These are phyloP conservation scores for Lasioglossum figueresi DNA, from an alignment of 2,888 invertebrate genomes.

Conservation along the genomic window DNA sequence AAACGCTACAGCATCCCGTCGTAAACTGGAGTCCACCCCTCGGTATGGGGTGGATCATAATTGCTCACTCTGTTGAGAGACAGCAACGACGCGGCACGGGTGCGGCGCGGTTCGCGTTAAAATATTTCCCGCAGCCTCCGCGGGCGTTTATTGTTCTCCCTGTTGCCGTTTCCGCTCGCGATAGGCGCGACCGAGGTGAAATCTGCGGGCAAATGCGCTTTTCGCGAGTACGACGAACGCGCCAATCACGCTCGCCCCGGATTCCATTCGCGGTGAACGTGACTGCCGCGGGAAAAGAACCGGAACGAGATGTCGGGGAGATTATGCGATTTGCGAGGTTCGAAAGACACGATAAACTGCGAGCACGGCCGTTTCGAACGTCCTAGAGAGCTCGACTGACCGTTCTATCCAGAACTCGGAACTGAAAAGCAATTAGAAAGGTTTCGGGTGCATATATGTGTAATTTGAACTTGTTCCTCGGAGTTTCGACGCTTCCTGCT, in stretches of 20 bases:
- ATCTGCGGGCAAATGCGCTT: constrained; percentile 59
- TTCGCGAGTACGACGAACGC: constrained; percentile 52
- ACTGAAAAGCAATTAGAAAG: constrained; percentile 13
- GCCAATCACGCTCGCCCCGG: constrained; percentile 59
- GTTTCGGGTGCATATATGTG: constrained; percentile 18
- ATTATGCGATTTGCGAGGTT: constrained; percentile 59
- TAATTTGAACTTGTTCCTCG: constrained; percentile 11
- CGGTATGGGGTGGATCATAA: constrained; percentile 58
- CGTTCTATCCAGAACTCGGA: neutral
- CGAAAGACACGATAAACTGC: constrained; percentile 30
- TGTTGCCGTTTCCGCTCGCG: constrained; percentile 60
- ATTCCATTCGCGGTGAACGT: neutral
- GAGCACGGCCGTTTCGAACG: neutral
- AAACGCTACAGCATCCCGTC: constrained; percentile 39
- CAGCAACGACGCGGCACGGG: constrained; percentile 9
- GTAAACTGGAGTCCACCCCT: constrained; percentile 42
- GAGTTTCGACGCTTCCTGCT: constrained; percentile 12
- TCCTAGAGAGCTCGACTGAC: neutral
- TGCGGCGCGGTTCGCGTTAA: constrained; percentile 50
- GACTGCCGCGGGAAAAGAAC: constrained; percentile 5
- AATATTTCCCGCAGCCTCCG: constrained; percentile 62
- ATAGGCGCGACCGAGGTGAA: constrained; percentile 50
- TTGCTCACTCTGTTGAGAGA: constrained; percentile 60
- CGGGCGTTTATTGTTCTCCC: constrained; percentile 66
- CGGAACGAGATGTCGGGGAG: constrained; percentile 33